These are phyloP conservation scores for Anas platyrhynchos DNA, from an alignment of 2,113 vertebrate species.

Conservation along the genomic window DNA sequence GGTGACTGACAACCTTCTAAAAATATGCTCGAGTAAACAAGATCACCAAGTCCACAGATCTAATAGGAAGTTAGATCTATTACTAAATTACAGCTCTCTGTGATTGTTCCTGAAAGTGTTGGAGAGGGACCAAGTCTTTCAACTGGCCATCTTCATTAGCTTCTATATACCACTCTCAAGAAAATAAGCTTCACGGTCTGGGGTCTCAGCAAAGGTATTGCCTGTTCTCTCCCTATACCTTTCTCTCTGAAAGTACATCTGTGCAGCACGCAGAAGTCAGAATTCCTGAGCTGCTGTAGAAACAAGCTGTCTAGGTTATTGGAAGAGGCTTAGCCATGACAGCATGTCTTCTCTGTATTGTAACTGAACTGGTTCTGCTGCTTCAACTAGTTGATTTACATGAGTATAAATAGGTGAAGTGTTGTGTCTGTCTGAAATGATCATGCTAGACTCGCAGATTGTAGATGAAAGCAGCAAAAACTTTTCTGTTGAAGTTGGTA, in stretches of 20 bases:
- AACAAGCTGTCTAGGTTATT: not conserved
- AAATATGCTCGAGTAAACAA: fast-evolving
- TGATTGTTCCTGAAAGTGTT: not conserved
- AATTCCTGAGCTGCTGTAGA: not conserved
- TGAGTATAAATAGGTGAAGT: not conserved
- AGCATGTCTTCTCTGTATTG: not conserved
- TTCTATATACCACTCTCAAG: not conserved
- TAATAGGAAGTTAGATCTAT: not conserved
- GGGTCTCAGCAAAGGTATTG: not conserved
- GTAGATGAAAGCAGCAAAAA: not conserved
- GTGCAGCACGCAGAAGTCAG: not conserved
- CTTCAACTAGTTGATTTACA: constrained; percentile 20
- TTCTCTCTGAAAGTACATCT: not conserved
- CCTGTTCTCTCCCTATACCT: not conserved
- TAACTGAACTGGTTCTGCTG: constrained; percentile 51
- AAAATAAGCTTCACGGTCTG: not conserved
- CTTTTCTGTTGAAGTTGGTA: not conserved
- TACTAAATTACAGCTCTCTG: not conserved
- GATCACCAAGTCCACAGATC: not conserved
- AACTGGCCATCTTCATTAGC: not conserved
- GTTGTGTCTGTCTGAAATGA: not conserved
- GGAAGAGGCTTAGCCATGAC: not conserved
- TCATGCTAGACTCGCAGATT: not conserved
- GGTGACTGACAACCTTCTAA: not conserved
- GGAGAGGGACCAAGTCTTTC: not conserved